Base-by-base conservation (phyloP, 2,888 invertebrate species). In the Meghimatium bilineatum region DNA sequence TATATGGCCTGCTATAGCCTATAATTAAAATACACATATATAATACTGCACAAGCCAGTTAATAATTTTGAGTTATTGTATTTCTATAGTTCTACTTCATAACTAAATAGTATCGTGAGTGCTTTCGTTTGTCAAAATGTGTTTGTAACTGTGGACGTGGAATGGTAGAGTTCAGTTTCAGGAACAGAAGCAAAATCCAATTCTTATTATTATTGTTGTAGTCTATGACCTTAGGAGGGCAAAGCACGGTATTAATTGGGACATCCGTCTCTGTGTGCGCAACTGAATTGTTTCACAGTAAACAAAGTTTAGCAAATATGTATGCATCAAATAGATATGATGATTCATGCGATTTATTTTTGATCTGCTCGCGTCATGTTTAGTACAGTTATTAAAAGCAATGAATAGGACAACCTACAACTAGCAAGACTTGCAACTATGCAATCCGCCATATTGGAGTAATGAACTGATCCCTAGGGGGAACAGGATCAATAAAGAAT, bases 391-490 rank as follows among this genome's bases (percentile, higher is more conserved):
- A 63, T 23, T 6, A n/a, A 3, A 63, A 63, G 26, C n/a, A 63
- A 6, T 63, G 60, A 63, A 63, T 63, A 63, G n/a, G 23, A n/a
- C n/a, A n/a, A 63, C 17, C 17, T 56, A 20, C 34, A 56, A 56
- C 56, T 23, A 20, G 80, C 71, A 75, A 84, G 85, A 83, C 85
- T 78, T 60, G 80, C 63, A 84, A 78, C 85, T 85, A 85, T 78
- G 85, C 63, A 66, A 71, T 86, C 87, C 86, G 87, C 87, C 87
- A 88, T 88, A 82, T 87, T 88, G 86, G 81, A 85, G 83, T 29
- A 79, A 78, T 69, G 84, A 69, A 84, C 77, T 72, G 74, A 80
- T 80, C 85, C 76, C 67, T 60, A 85, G 87, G 87, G 87, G 83
- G 83, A 80, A 72, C 77, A 84, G 85, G 84, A 69, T 78, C 63